Base-by-base conservation (phyloP, 2,113 vertebrate species). In the Terrapene triunguis region DNA sequence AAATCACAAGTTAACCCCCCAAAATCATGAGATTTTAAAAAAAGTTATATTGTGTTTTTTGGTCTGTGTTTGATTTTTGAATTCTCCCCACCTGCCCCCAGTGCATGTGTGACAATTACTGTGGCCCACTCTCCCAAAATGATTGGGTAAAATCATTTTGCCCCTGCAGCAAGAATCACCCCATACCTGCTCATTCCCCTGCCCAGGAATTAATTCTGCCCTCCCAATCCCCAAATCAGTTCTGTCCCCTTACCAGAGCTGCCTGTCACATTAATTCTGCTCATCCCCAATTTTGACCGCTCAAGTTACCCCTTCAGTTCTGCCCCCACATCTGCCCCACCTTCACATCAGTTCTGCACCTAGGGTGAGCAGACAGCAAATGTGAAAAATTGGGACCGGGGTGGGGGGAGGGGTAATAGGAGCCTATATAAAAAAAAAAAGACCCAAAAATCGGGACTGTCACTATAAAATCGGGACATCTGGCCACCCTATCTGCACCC, bases 281-380 rank as follows among this genome's bases (percentile, higher is more conserved):
- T 69, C 35, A n/a, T n/a, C 65, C 65, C 32, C 17, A 69, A 5
- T 65, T 65, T 8, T 69, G 65, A 69, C 65, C 35, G 4, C 65
- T 69, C 35, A 69, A n/a, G 24, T 22, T 54, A 27, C 24, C n/a
- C 48, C 5, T 38, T 53, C 48, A 69, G 65, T 54, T n/a, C 50
- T 54, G 38, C 11, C 51, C 5, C 1, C 0, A 0, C 10, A 80
- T 50, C 69, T 81, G 27, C 29, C 13, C 54, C 14, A 27, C 54
- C 54, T 82, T 53, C 59, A 59, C 81, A 69, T 85, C 53, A 80
- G 29, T 16, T 53, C 35, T 69, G 65, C 17, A n/a, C 17, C 17
- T 50, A 50, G 13, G 50, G 50, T 50, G 50, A 50, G 13, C 50
- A 50, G 50, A 50, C 50, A 50, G 50, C 50, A 50, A 50, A 50